Evolutionary conservation across 2,113 vertebrate genomes (phyloP), one percentile per base, ranked within the genome.

Genomic region (Leuciscus idus): DNA sequence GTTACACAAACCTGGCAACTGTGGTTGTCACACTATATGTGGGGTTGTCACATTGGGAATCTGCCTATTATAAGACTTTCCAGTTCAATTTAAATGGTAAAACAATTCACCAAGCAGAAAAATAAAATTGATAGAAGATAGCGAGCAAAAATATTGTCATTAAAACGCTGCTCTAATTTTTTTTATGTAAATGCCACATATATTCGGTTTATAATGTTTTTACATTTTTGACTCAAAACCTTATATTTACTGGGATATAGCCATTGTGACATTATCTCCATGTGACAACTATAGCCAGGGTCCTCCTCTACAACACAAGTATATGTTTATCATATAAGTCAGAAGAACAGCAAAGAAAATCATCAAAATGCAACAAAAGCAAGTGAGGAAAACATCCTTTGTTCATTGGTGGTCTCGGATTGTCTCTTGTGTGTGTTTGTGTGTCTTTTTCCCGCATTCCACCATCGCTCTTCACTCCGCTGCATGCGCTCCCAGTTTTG

Each of bases 371-470:
- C 72, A 75, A 74, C 23, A 74, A 74, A 74, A 48, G 72, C n/a
- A 77, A 55, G 15, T 4, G 81, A 33, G 30, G 50, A 52, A 72
- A 83, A 30, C 76, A n/a, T 36, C 84, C 75, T n/a, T 50, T 81
- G 85, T 86, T 77, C 79, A 73, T 50, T 83, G 85, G 85, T 87
- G 80, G 85, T 86, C 76, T 80, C 33, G 43, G 48, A 83, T 83
- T 33, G n/a, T 78, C 68, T 91, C 88, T 89, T 91, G 46, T 91
- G 89, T 91, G 89, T 86, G 88, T 90, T 91, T 91, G 92, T 93
- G 91, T 91, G 89, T 95, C 92, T 94, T 90, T 92, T 92, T 93
- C 90, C 89, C 89, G 91, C 94, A 95, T 95, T 95, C 95, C 94
- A 92, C 81, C 91, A 91, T 94, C 88, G 89, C 90, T 89, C 88